These are phyloP conservation scores for Ophioderma brevispina DNA, from an alignment of 35 echinoderm and acorn worm genomes.

Conservation along the genomic window DNA sequence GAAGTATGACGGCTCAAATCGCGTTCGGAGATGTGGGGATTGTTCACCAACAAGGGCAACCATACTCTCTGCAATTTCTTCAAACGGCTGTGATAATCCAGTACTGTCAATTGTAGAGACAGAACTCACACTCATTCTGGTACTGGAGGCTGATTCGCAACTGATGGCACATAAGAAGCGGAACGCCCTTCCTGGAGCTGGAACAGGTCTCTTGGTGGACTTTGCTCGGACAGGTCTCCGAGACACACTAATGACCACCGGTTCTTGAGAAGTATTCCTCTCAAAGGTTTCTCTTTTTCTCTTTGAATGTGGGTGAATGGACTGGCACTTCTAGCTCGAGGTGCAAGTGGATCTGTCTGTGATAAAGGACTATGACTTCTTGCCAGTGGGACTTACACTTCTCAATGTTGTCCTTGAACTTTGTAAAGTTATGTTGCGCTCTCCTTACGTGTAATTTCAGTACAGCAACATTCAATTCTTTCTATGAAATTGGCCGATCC, in stretches of 20 bases:
- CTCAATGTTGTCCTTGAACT: background rate
- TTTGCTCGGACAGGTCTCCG: background rate
- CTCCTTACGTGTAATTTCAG: background rate
- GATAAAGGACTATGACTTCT: too few species aligned
- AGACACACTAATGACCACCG: background rate
- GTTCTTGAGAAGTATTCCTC: too few species aligned
- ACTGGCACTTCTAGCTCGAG: too few species aligned
- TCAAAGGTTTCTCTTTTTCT: too few species aligned
- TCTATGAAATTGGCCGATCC: background rate
- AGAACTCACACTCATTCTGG: constrained; percentile 41
- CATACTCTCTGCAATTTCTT: constrained; percentile 69
- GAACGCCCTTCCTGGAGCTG: background rate
- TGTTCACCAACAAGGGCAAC: constrained; percentile 52
- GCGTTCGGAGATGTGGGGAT: background rate
- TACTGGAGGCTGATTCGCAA: background rate
- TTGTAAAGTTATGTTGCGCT: background rate
- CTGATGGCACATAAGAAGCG: background rate
- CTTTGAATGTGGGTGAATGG: too few species aligned
- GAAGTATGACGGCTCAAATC: constrained; percentile 14
- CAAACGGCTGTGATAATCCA: constrained; percentile 65
- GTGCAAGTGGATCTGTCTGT: too few species aligned
- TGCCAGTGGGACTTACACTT: too few species aligned
- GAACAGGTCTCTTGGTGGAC: background rate
- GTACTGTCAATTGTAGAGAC: constrained; percentile 79
- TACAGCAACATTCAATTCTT: background rate